phyloP scores from a whole-genome alignment of 2,888 invertebrate genomes.

The Pammene aurita region DNA sequence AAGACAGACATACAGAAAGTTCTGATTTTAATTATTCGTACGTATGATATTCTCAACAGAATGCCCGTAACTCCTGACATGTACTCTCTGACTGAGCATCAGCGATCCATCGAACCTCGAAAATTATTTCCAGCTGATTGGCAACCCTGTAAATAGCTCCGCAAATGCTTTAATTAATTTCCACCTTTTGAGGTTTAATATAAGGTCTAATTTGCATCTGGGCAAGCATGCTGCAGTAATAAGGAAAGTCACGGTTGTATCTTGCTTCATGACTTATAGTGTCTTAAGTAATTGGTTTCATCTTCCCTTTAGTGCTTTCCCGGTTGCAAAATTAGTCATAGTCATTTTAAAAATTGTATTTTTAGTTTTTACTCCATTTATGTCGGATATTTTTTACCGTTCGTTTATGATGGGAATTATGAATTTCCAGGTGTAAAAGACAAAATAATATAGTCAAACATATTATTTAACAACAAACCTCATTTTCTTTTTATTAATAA shows the following conservation, averaged over 20 bases:
- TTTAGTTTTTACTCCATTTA: neutral
- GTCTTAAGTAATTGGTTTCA: slow-evolving; percentile 6
- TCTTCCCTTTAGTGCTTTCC: neutral
- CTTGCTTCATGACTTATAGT: slow-evolving; percentile 1
- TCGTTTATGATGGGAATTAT: neutral
- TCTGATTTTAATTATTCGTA: too few relatives aligned
- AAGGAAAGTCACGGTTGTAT: slow-evolving; percentile 8
- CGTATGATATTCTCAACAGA: neutral
- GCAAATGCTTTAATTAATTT: slow-evolving; percentile 21
- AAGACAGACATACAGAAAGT: too few relatives aligned
- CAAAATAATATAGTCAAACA: too few relatives aligned
- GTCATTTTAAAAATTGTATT: neutral
- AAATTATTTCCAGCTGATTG: slow-evolving; percentile 40
- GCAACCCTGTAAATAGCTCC: slow-evolving; percentile 13
- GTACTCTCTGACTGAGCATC: slow-evolving; percentile 36
- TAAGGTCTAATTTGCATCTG: slow-evolving; percentile 17
- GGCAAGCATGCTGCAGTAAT: neutral
- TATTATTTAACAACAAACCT: too few relatives aligned
- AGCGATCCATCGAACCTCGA: slow-evolving; percentile 29
- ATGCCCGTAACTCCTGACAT: slow-evolving; percentile 20
- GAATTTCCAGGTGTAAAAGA: too few relatives aligned
- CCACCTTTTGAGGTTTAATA: neutral
- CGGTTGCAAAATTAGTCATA: neutral
- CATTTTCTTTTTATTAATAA: too few relatives aligned
- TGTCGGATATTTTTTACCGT: neutral